Evolutionary conservation across 1,140 invertebrate genomes (phyloP).

Genomic region (Thrips palmi): DNA sequence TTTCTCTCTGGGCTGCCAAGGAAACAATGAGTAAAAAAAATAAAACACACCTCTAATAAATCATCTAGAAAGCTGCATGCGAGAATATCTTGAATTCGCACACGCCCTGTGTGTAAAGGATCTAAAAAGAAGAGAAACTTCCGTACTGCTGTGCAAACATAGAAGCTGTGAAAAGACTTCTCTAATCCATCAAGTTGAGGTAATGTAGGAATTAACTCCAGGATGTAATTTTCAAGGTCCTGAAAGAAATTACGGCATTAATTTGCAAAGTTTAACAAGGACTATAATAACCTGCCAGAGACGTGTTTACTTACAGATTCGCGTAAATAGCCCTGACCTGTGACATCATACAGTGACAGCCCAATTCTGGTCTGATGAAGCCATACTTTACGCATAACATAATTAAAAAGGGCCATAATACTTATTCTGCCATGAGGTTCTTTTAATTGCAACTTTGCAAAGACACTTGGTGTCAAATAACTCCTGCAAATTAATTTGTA

Average conservation of each 20-base stretch:
- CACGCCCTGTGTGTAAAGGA: constrained; percentile 64
- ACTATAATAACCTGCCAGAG: background rate
- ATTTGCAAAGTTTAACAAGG: background rate
- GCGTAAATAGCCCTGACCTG: constrained; percentile 77
- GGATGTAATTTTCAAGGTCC: constrained; percentile 91
- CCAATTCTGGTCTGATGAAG: constrained; percentile 83
- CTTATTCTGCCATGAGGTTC: constrained; percentile 67
- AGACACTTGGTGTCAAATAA: constrained; percentile 71
- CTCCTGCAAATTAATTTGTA: constrained; percentile 23
- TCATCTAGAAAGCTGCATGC: constrained; percentile 85
- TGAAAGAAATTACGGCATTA: constrained; percentile 21
- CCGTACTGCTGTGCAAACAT: constrained; percentile 84
- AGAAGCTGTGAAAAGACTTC: constrained; percentile 89
- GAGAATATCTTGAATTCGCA: constrained; percentile 80
- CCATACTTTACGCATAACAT: constrained; percentile 90
- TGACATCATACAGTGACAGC: constrained; percentile 80
- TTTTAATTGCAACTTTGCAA: constrained; percentile 65
- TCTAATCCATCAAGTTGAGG: constrained; percentile 77
- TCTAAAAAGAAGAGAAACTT: constrained; percentile 95
- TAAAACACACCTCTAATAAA: constrained; percentile 49
- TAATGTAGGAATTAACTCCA: constrained; percentile 78
- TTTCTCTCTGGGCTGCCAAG: background rate
- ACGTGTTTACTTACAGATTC: constrained; percentile 44
- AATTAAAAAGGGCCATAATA: constrained; percentile 78
- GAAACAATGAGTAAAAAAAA: background rate